Evolutionary conservation across 2,113 vertebrate genomes (phyloP).

Genomic region (Hoplias malabaricus): DNA sequence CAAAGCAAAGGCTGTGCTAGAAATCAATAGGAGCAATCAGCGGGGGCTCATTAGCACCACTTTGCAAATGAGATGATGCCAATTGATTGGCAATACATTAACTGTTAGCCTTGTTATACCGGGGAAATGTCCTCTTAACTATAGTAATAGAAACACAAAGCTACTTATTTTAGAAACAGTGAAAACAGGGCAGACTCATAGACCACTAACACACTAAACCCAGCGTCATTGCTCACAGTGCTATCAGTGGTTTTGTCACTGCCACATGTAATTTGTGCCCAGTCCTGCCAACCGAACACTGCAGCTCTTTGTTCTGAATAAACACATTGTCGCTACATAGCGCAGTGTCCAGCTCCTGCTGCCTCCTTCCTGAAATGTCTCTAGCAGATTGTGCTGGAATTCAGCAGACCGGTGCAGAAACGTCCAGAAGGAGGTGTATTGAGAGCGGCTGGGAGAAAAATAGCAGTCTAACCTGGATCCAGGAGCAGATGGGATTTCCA

Average conservation of each 20-base stretch:
- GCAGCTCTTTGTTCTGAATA: slow-evolving; percentile 9
- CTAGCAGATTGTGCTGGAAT: slow-evolving; percentile 34
- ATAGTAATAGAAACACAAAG: not conserved
- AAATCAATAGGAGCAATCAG: not conserved
- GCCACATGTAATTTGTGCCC: not conserved
- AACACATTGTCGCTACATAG: not conserved
- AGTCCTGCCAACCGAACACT: not conserved
- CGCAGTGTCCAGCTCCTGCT: not conserved
- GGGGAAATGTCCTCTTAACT: not conserved
- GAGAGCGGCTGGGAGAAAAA: slow-evolving; percentile 18
- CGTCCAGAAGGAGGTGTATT: slow-evolving; percentile 34
- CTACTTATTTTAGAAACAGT: not conserved
- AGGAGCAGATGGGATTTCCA: slow-evolving; percentile 47
- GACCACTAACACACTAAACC: not conserved
- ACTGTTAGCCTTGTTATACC: not conserved
- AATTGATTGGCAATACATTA: not conserved
- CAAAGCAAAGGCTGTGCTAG: not conserved
- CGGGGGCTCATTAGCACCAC: not conserved
- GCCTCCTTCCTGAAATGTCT: not conserved
- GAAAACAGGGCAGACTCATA: not conserved
- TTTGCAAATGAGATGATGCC: not conserved
- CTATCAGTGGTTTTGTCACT: not conserved
- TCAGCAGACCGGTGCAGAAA: slow-evolving; percentile 6
- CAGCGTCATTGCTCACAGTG: not conserved
- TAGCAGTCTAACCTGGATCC: slow-evolving; percentile 32